Evolutionary conservation across 2,113 vertebrate genomes (phyloP).

Genomic region (Vireo altiloquus): DNA sequence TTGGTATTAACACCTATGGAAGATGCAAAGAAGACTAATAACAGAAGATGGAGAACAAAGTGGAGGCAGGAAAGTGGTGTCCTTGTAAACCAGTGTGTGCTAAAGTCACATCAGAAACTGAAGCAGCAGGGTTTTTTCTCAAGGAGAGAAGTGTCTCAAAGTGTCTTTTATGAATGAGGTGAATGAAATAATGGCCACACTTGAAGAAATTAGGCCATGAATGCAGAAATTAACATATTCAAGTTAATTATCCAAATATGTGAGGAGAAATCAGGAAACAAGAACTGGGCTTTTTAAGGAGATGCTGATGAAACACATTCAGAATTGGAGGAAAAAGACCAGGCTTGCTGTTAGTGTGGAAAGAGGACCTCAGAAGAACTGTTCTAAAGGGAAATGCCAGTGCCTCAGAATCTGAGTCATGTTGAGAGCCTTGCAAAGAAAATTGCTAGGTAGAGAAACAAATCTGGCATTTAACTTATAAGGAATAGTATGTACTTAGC

Average conservation of each 20-base stretch:
- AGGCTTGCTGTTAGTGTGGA: neutral
- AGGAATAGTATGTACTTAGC: neutral
- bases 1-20: neutral
- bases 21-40: neutral
- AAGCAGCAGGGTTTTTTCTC: neutral
- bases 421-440: neutral
- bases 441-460: neutral
- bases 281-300: neutral
- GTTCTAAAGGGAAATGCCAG: neutral
- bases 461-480: neutral
- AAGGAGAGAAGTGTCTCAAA: neutral
- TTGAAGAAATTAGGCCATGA: neutral
- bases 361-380: neutral
- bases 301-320: neutral
- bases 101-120: neutral
- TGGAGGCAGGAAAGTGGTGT: neutral
- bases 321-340: neutral
- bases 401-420: neutral
- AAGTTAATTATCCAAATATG: neutral
- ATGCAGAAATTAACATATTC: neutral
- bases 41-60: neutral
- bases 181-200: neutral
- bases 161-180: neutral
- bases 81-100: neutral
- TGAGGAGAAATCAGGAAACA: neutral